Base-by-base conservation (phyloP, 2,888 invertebrate genomes). In the Schrankia costaestrigalis region DNA sequence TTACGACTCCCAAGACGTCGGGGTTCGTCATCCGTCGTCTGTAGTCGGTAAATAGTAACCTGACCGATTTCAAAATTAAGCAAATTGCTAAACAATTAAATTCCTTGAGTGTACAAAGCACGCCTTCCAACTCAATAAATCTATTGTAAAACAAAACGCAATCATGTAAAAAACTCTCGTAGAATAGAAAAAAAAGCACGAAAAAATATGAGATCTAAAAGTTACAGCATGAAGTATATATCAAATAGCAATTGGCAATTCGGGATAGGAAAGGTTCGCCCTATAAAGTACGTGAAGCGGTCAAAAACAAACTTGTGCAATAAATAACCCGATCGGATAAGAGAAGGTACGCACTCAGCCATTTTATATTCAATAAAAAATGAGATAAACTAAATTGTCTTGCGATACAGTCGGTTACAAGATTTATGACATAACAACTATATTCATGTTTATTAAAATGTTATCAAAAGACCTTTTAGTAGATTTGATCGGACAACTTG, bases 261-360 rank as follows among this genome's bases (percentile, higher is more conserved):
- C 81, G 69, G 82, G 74, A 82, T 82, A 70, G 80, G 71, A 76
- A 81, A 81, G 84, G 84, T 82, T 83, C 75, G 72, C 69, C 83
- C 82, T 78, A 84, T 85, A 85, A 82, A 84, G 78, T 83, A 86
- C 86, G 86, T 84, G 86, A 74, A 83, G 79, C 85, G 86, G 85
- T 85, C 85, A 83, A 82, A 82, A 82, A 84, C 84, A 85, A 86
- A 86, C 80, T 85, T 84, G 67, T 72, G 79, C 81, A 75, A 86
- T 87, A 87, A 86, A 86, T 86, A 84, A 84, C 81, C 74, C 75
- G 71, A 80, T 80, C 82, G 81, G 83, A 80, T 84, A 82, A 83
- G 78, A 80, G 80, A 75, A 80, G 81, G 81, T 78, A 81, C 72
- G 71, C 75, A 76, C 64, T 76, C 75, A 73, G 72, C 73, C 75